A percentile compares a stretch with the other conserved stretches of the same genome.
Conservation (phyloP, 2,113 vertebrate species). For the Passer domesticus region DNA sequence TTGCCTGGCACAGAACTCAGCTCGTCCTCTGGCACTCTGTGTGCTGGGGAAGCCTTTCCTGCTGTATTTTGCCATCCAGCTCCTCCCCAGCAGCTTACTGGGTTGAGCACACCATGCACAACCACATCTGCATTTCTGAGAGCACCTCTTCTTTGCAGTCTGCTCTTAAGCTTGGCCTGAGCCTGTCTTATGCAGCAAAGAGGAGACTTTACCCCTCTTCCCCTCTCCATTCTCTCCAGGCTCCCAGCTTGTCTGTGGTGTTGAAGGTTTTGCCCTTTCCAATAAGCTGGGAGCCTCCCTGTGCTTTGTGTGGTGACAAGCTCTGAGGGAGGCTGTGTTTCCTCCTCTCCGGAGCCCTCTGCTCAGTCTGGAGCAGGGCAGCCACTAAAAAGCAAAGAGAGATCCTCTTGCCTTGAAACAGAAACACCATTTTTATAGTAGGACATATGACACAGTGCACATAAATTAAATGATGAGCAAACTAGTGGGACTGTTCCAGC, state of each 20-base stretch:
- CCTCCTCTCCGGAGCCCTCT: neutral
- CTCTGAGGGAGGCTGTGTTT: neutral
- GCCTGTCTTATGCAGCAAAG: neutral
- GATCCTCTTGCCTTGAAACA: neutral
- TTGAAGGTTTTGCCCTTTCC: neutral
- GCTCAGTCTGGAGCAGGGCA: neutral
- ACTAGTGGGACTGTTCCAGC: neutral
- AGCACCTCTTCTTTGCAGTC: neutral
- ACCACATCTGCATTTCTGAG: neutral
- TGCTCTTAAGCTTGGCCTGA: neutral
- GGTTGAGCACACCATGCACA: neutral
- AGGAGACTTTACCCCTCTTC: neutral
- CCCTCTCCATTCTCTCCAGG: neutral
- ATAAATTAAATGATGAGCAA: neutral
- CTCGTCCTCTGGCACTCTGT: neutral
- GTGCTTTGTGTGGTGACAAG: neutral
- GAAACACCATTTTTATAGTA: neutral
- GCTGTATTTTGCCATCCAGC: neutral
- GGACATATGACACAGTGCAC: neutral
- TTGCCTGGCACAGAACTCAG: accelerated
- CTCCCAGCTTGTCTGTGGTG: neutral
- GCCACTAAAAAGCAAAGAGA: neutral
- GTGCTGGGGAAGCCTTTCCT: neutral
- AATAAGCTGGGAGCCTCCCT: neutral
- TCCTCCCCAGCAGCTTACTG: neutral